Evolutionary conservation across 2,888 invertebrate genomes (phyloP), one percentile per base, ranked within the genome.

Genomic region (Caenorhabditis wallacei): DNA sequence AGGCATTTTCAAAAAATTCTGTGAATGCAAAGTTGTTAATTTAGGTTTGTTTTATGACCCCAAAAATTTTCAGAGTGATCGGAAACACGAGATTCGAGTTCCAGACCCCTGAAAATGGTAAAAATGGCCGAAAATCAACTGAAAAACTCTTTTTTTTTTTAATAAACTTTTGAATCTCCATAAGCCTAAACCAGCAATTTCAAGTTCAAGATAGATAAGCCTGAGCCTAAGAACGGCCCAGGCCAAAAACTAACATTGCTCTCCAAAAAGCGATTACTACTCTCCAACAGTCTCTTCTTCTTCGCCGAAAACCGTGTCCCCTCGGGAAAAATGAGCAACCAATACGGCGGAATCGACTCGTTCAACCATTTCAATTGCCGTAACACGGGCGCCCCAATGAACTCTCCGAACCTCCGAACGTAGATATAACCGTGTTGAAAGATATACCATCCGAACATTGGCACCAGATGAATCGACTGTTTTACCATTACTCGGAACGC

Each of bases 361-460:
- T 85, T 63, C 16, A 91, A 66, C 87, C 89, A 89, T 24, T 75
- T 59, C 8, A 91, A 71, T 69, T 91, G 91, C 5, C 84, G 54
- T 26, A 80, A 57, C 8, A 91, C 87, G 0, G 91, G 90, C 0
- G 75, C 85, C 1, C 87, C 81, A 7, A 84, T 76, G 78, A 89
- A 90, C 8, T 82, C 84, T 8, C 90, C 90, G 64, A 89, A 90
- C 2, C 91, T 80, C 2, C 90, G 85, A 2, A 91, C 91, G 74
- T 90, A 91, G 68, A 91, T 88, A 82, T 88, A 91, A 8, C 91
- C 91, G 61, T 89, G 89, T 84, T 90, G 90, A 71, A 89, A 88
- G 18, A 89, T 88, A 79, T 91, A 91, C 91, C 91, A 91, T 10
- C 90, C 91, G 82, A 89, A 91, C 16, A 91, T 79, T 1, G 91